Evolutionary conservation across 1,140 invertebrate species (phyloP), one percentile per base, ranked within the genome.

Genomic region (Cryptotermes secundus): DNA sequence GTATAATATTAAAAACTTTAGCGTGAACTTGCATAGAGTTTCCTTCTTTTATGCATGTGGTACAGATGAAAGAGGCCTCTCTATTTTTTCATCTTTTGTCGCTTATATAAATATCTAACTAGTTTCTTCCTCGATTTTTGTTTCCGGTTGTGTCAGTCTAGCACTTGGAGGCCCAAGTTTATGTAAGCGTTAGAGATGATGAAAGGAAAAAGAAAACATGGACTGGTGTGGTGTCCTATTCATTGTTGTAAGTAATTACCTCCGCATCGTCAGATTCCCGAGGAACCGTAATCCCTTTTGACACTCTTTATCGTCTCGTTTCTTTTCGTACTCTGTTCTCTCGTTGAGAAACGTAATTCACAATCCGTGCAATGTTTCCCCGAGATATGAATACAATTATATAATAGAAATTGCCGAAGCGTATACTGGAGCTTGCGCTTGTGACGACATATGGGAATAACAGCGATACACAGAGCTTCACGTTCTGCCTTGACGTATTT

Each of bases 201-300:
- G n/a, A n/a, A 19, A 59, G 24, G 26, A 22, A 72, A 31, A 72
- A 72, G 4, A 16, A 31, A 72, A 49, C 19, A 49, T 19, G 59
- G 59, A 72, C 26, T 72, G 7, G n/a, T n/a, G n/a, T 72, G 59
- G 22, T 49, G 45, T 19, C 45, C 45, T 22, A 49, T 49, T 49
- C 59, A 72, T 72, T 72, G 59, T 72, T 72, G 31, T 72, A 16
- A 72, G 59, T 72, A 72, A 72, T 72, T 72, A 7, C 59, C 59
- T 72, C 45, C 16, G 19, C 19, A 22, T 72, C 59, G 10, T n/a
- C 59, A 26, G 59, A 72, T n/a, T 59, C 26, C 53, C 12, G 0
- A 14, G 38, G 9, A 42, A 22, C 45, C 45, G 59, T n/a, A 72
- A 72, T 72, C 59, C 59, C 59, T 72, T 31, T 31, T 31, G 26